phyloP scores from a whole-genome alignment of 1,140 invertebrate genomes.

The Armadillidium nasatum region DNA sequence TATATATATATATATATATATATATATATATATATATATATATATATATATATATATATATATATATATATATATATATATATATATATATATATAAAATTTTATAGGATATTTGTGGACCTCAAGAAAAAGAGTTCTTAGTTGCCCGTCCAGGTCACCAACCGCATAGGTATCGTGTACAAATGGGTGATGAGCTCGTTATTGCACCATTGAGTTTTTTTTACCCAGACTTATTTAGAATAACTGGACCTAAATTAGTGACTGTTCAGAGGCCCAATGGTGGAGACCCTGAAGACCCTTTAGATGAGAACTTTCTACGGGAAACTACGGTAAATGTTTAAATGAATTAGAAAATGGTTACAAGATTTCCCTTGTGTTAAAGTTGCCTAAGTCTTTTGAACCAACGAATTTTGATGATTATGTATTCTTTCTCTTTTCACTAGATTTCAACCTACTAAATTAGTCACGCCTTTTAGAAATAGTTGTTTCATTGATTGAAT shows the following conservation, averaged over 20 bases:
- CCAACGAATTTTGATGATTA: too few relatives aligned
- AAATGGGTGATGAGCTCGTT: slow-evolving; percentile 90
- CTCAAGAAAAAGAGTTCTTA: slow-evolving; percentile 70
- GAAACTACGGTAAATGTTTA: slow-evolving; percentile 68
- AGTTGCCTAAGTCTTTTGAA: too few relatives aligned
- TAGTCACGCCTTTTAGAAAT: neutral
- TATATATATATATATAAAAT: neutral
- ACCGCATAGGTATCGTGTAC: slow-evolving; percentile 64
- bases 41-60: too few relatives aligned
- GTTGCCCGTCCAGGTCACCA: slow-evolving; percentile 67
- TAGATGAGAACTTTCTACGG: slow-evolving; percentile 83
- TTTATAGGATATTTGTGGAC: slow-evolving; percentile 69
- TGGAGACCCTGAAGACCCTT: slow-evolving; percentile 86
- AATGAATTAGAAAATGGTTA: neutral
- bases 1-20: too few relatives aligned
- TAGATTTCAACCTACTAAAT: neutral
- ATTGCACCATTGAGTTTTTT: slow-evolving; percentile 83
- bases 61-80: too few relatives aligned
- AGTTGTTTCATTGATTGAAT: neutral
- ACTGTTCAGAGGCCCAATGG: slow-evolving; percentile 67
- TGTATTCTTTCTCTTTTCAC: neutral
- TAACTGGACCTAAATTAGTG: slow-evolving; percentile 49
- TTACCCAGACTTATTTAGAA: slow-evolving; percentile 56
- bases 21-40: too few relatives aligned
- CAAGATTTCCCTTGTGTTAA: too few relatives aligned